A percentile compares a stretch with the other conserved stretches of the same genome.
Conservation (phyloP, 2,888 invertebrate species). For the Camptogramma bilineatum region DNA sequence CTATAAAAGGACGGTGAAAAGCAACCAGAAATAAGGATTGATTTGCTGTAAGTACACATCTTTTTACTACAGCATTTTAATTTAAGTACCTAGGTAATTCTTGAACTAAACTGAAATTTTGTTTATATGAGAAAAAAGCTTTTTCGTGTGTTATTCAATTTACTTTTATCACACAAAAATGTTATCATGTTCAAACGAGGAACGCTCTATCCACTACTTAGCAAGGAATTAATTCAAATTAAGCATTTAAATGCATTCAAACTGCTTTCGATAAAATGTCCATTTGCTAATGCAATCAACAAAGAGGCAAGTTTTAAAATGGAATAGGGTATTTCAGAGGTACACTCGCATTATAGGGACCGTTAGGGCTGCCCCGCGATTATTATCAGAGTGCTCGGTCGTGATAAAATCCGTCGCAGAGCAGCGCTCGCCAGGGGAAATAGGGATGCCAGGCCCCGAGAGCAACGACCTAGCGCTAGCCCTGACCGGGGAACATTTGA, state of each 20-base stretch:
- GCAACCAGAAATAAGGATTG: no score
- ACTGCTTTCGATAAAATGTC: constrained; percentile 24
- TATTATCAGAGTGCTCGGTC: constrained; percentile 61
- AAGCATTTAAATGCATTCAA: constrained; percentile 33
- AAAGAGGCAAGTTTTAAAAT: constrained; percentile 51
- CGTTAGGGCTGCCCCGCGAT: constrained; percentile 68
- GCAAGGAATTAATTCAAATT: not conserved
- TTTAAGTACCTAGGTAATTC: no score
- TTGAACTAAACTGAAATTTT: no score
- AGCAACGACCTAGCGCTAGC: constrained; percentile 63
- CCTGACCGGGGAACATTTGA: constrained; percentile 49
- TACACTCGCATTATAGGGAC: constrained; percentile 56
- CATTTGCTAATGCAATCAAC: constrained; percentile 25
- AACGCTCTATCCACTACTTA: not conserved
- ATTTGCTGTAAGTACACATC: no score
- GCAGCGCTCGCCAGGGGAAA: constrained; percentile 44
- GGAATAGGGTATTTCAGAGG: constrained; percentile 49
- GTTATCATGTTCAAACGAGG: not conserved
- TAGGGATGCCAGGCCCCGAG: constrained; percentile 58
- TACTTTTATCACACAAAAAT: not conserved
- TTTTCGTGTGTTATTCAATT: not conserved
- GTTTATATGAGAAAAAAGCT: no score
- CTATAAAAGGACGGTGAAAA: no score
- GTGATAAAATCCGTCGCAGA: constrained; percentile 64
- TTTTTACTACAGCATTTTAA: no score